Evolutionary conservation across 2,113 vertebrate species (phyloP).

Genomic region (Spermophilus dauricus): DNA sequence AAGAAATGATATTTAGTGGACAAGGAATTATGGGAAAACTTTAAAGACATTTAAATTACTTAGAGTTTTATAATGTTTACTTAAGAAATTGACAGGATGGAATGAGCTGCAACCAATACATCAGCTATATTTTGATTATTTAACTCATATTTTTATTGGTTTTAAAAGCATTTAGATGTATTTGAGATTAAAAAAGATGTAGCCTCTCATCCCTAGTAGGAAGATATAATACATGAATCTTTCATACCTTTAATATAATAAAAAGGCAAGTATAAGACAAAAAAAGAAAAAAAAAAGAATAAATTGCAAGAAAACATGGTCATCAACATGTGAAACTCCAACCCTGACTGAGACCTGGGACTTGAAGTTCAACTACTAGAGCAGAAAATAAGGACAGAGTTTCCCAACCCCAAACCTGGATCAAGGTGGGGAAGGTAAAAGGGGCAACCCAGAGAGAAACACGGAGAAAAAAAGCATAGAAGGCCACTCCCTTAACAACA

Average conservation of each 20-base stretch:
- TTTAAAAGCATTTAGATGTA: slow-evolving; percentile 46
- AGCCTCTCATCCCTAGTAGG: neutral
- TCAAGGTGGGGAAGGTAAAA: too few relatives aligned
- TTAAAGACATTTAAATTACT: too few relatives aligned
- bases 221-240: neutral
- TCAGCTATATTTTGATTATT: neutral
- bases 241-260: neutral
- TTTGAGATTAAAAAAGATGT: neutral
- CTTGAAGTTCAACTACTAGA: too few relatives aligned
- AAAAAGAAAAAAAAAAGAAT: neutral
- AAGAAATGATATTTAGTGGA: neutral
- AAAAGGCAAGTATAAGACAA: neutral
- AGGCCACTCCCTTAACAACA: too few relatives aligned
- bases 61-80: neutral
- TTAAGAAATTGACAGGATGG: neutral
- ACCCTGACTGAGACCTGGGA: neutral
- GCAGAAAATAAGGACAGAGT: too few relatives aligned
- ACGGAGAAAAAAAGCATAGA: too few relatives aligned
- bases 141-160: neutral
- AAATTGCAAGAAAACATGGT: neutral
- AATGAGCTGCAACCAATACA: neutral
- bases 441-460: too few relatives aligned
- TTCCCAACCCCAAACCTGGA: too few relatives aligned
- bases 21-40: neutral
- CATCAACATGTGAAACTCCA: neutral